phyloP scores from a whole-genome alignment of 2,113 vertebrate genomes.

The Myrmecophaga tridactyla region DNA sequence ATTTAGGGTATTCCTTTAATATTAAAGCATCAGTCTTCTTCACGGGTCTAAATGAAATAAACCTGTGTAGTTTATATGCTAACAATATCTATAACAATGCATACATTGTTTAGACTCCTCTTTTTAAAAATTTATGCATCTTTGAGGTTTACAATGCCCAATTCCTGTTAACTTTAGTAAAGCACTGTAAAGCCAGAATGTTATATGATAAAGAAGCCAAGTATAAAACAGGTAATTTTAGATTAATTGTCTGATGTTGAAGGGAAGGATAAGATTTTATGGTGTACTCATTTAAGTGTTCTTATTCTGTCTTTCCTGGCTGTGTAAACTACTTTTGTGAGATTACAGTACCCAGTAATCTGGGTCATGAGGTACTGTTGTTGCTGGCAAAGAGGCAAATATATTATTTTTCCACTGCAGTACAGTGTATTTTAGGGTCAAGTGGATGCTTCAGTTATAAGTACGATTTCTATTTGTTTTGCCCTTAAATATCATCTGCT shows the following conservation, averaged over 20 bases:
- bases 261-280: conserved; percentile 1
- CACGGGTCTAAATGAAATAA: neutral
- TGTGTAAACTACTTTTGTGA: neutral
- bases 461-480: neutral
- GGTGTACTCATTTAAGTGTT: neutral
- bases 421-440: neutral
- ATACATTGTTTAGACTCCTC: neutral
- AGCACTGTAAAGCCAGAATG: neutral
- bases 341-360: neutral
- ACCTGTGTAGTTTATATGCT: conserved; percentile 25
- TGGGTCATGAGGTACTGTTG: neutral
- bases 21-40: neutral
- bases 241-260: conserved; percentile 6
- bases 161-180: neutral
- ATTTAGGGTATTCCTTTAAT: no score
- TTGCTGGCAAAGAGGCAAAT: neutral
- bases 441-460: neutral
- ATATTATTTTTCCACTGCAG: neutral
- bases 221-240: conserved; percentile 8
- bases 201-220: neutral
- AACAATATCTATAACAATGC: neutral
- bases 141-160: neutral
- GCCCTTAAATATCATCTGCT: neutral
- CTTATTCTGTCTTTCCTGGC: neutral
- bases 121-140: neutral